Evolutionary conservation across 1,140 invertebrate species (phyloP), one percentile per base, ranked within the genome.

Genomic region (Myzus persicae): DNA sequence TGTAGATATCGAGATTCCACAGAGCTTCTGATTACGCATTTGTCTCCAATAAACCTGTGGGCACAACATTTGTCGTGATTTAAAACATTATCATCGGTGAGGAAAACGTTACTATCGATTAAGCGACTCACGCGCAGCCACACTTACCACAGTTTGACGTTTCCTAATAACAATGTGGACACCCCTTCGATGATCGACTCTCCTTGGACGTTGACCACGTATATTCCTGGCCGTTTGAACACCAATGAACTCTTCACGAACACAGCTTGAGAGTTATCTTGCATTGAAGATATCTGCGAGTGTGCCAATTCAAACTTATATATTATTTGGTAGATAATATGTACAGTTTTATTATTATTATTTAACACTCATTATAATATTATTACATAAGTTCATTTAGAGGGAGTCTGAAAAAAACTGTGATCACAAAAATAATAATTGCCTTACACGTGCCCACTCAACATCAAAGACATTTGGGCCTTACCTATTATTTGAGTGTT

Each of bases 1-100:
- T 93, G 76, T n/a, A 93, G 14, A 48, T 93, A 93, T 54, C 91
- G 84, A 18, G 91, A 93, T n/a, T 93, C 76, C 91, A 93, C 20
- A 2, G 91, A 85, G 46, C 91, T 93, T 38, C 91, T 84, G 20
- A 93, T 93, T 26, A 93, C 91, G 9, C 91, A 81, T 85, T 84
- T 93, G 36, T 93, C 91, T 0, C 91, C 91, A 1, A 93, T 84
- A 11, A 85, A 93, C 91, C 91, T 93, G 67, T 81, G 5, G 0
- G 31, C 40, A 38, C 20, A 14, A 44, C 20, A n/a, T n/a, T n/a
- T 38, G 5, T 26, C 8, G 48, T 38, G 48, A 67, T n/a, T 67
- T 14, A n/a, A 67, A 67, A n/a, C 59, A 4, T n/a, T n/a, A 67
- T 67, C 5, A 59, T 59, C 26, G 8, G 31, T 14, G 26, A 5